phyloP scores from a whole-genome alignment of 2,113 vertebrate genomes.

The Chaetorhynchus papuensis region DNA sequence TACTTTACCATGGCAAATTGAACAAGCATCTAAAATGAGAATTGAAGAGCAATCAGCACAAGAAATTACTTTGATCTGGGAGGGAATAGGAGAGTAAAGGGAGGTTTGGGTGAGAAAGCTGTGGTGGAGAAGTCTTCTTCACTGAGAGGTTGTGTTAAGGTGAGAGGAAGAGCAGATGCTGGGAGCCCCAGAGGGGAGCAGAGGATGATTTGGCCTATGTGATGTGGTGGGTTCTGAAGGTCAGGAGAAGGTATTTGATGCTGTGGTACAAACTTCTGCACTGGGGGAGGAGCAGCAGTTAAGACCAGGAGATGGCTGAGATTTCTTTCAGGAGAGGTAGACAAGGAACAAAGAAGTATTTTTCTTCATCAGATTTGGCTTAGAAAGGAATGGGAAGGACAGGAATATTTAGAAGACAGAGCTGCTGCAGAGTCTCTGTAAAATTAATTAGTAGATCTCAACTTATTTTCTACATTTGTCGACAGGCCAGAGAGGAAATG shows the following conservation, averaged over 20 bases:
- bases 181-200: background rate
- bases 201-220: background rate
- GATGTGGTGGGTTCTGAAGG: background rate
- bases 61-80: background rate
- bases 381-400: background rate
- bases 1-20: background rate
- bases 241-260: background rate
- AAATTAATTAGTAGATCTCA: background rate
- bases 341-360: background rate
- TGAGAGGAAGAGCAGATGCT: background rate
- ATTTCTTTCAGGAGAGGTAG: background rate
- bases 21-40: background rate
- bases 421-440: background rate
- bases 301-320: background rate
- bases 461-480: background rate
- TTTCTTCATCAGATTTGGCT: background rate
- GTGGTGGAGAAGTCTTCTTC: background rate
- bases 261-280: background rate
- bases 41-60: background rate
- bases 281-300: background rate
- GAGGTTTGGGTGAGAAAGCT: background rate
- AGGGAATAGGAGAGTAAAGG: background rate
- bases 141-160: background rate
- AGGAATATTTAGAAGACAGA: background rate
- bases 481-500: background rate